Evolutionary conservation across 2,113 vertebrate genomes (phyloP).

Genomic region (Neofelis nebulosa): DNA sequence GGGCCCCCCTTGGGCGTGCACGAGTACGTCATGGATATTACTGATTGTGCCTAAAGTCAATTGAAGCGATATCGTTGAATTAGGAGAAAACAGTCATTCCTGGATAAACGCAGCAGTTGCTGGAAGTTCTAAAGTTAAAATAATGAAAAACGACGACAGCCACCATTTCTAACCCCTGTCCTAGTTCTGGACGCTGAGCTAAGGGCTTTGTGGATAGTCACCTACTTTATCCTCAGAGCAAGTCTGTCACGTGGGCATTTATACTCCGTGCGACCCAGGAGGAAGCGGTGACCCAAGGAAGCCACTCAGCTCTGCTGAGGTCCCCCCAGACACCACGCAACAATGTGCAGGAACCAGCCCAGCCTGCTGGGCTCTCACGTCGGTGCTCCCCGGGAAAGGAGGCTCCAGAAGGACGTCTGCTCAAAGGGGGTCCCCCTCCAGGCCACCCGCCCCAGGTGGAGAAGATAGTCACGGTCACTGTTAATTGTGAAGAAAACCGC

Average conservation of each 20-base stretch:
- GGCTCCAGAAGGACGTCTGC: fast-evolving
- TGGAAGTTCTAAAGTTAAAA: background rate
- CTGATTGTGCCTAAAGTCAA: background rate
- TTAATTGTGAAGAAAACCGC: background rate
- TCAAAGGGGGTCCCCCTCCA: background rate
- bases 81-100: background rate
- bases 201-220: background rate
- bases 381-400: fast-evolving
- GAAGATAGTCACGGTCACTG: background rate
- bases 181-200: background rate
- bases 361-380: fast-evolving
- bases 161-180: background rate
- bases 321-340: background rate
- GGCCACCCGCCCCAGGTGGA: too few relatives aligned
- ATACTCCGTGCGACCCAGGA: fast-evolving
- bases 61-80: background rate
- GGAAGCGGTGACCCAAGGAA: background rate
- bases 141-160: background rate
- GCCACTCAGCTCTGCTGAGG: background rate
- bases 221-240: background rate
- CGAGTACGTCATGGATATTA: too few relatives aligned
- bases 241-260: background rate
- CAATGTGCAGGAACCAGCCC: background rate
- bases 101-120: background rate
- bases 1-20: fast-evolving